These are phyloP conservation scores for Nomada ferruginata DNA, from an alignment of 2,888 invertebrate species.

Conservation along the genomic window DNA sequence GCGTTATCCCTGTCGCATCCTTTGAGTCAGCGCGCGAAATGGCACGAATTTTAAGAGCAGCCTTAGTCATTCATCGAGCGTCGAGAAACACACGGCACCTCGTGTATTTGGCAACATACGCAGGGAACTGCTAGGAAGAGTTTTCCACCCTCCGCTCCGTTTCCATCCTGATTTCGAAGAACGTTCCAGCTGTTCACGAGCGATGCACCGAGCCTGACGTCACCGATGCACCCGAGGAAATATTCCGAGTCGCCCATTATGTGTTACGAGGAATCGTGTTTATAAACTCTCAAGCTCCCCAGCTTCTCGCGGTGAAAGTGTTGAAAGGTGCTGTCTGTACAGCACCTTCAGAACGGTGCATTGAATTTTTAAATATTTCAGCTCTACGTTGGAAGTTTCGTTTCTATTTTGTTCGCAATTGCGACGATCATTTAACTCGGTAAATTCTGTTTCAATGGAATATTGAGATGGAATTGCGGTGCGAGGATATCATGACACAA, in stretches of 20 bases:
- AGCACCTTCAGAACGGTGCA: background rate
- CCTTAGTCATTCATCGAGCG: slow-evolving; percentile 70
- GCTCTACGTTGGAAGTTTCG: too few species aligned
- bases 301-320: background rate
- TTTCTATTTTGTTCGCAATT: too few species aligned
- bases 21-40: slow-evolving; percentile 68
- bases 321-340: background rate
- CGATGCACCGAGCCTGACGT: slow-evolving; percentile 57
- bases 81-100: background rate
- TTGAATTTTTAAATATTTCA: background rate
- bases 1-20: slow-evolving; percentile 65
- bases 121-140: slow-evolving; percentile 40
- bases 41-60: slow-evolving; percentile 64
- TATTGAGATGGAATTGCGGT: background rate
- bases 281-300: slow-evolving; percentile 24
- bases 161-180: slow-evolving; percentile 39
- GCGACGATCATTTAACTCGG: too few species aligned
- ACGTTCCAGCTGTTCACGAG: slow-evolving; percentile 48
- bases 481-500: background rate
- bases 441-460: background rate
- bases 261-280: slow-evolving; percentile 34
- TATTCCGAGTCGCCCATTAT: background rate
- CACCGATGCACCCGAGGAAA: slow-evolving; percentile 53
- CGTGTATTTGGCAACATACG: slow-evolving; percentile 26
- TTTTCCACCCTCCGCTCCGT: slow-evolving; percentile 12